phyloP scores from a whole-genome alignment of 53 echinoderm and acorn worm genomes.

The Patiria pectinifera region DNA sequence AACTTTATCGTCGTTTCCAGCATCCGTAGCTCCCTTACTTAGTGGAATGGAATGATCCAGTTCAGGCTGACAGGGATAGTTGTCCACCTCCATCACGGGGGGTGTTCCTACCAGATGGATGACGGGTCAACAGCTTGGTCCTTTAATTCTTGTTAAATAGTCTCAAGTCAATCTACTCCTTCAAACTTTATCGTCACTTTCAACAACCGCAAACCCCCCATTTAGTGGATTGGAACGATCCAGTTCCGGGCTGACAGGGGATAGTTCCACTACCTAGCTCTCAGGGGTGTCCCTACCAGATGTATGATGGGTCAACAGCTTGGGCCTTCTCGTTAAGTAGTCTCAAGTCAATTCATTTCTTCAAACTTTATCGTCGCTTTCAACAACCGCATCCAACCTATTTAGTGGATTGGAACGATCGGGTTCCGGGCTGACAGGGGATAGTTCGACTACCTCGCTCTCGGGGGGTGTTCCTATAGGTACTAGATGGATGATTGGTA shows the following conservation, averaged over 20 bases:
- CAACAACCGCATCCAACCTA: not conserved
- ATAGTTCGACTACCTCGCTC: slow-evolving; percentile 50
- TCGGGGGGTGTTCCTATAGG: slow-evolving; percentile 31
- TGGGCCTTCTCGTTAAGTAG: no score
- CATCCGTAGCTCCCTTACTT: not conserved
- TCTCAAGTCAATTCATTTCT: not conserved
- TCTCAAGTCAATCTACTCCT: not conserved
- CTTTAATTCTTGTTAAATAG: no score
- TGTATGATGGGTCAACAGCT: slow-evolving; percentile 33
- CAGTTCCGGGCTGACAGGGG: slow-evolving; percentile 30
- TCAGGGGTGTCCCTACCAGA: slow-evolving; percentile 42
- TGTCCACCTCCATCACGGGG: slow-evolving; percentile 28
- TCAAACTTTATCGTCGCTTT: not conserved
- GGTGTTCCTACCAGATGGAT: slow-evolving; percentile 58
- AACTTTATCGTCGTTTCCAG: not conserved
- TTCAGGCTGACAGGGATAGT: slow-evolving; percentile 34
- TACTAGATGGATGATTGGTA: slow-evolving; percentile 44
- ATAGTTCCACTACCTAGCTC: slow-evolving; percentile 48
- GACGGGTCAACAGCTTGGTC: not conserved
- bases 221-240: slow-evolving; percentile 30
- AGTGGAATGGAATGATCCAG: slow-evolving; percentile 37
- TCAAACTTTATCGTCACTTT: not conserved
- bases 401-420: slow-evolving; percentile 30
- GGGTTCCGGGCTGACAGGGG: slow-evolving; percentile 31
- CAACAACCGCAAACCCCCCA: not conserved